A percentile compares a stretch with the other conserved stretches of the same genome.
These are phyloP conservation scores for Mactromeris polynyma DNA, from an alignment of 2,888 invertebrate genomes.

Conservation along the genomic window DNA sequence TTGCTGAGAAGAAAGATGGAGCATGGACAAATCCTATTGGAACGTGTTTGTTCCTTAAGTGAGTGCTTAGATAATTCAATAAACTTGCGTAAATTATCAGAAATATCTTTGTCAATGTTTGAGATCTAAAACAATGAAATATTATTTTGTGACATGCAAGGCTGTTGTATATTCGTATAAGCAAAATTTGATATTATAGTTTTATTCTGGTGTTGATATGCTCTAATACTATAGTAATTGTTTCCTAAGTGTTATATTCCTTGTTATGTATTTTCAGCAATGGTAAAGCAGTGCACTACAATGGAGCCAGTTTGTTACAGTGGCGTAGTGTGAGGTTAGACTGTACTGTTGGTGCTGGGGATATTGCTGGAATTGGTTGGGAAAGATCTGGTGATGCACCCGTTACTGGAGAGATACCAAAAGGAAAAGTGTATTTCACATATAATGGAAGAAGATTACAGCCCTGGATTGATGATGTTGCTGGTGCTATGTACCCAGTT, in stretches of 20 bases:
- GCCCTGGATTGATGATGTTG: constrained; percentile 86
- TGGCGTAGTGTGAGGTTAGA: constrained; percentile 87
- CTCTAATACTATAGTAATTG: too few species aligned
- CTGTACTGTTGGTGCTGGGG: constrained; percentile 84
- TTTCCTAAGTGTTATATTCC: too few species aligned
- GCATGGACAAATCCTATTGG: constrained; percentile 87
- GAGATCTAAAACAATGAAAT: too few species aligned
- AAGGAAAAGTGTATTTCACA: constrained; percentile 86
- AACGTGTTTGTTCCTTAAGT: constrained; percentile 86
- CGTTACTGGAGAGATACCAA: constrained; percentile 78
- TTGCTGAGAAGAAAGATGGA: constrained; percentile 86
- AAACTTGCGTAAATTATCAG: background rate
- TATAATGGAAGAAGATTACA: constrained; percentile 84
- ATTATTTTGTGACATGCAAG: too few species aligned
- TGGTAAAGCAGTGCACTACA: constrained; percentile 87
- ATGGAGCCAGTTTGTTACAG: constrained; percentile 86
- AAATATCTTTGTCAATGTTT: too few species aligned
- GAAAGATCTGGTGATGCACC: constrained; percentile 82
- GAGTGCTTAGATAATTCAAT: constrained; percentile 49
- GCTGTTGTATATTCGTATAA: too few species aligned
- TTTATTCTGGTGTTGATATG: too few species aligned
- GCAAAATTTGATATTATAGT: too few species aligned
- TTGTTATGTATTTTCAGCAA: constrained; percentile 76
- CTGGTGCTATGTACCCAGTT: constrained; percentile 86
- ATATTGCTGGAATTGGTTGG: constrained; percentile 87